phyloP scores from a whole-genome alignment of 2,797 vertebrate species.

The Enteromius unitaeniatus region DNA sequence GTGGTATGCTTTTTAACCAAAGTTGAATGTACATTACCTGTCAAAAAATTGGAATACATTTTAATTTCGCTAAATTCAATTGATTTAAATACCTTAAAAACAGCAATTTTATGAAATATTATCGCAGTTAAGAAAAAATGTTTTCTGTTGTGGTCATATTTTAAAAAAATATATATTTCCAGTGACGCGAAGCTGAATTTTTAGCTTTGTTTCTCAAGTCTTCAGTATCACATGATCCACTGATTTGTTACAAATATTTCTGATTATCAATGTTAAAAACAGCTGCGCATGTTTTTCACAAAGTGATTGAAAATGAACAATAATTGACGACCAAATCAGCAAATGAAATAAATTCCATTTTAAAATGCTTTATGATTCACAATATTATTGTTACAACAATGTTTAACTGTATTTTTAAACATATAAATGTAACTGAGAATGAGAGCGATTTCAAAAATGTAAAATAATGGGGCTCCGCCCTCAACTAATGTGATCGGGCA shows the following conservation, averaged over 20 bases:
- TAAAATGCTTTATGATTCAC: not conserved
- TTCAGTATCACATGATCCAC: too few species aligned
- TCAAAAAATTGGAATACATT: not conserved
- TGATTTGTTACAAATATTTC: not conserved
- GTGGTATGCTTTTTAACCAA: not conserved
- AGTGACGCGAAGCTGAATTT: too few species aligned
- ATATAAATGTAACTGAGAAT: not conserved
- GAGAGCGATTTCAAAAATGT: too few species aligned
- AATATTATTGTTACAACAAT: too few species aligned
- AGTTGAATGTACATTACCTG: not conserved
- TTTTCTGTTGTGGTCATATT: too few species aligned
- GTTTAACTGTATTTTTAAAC: not conserved
- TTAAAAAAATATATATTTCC: too few species aligned
- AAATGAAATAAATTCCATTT: not conserved
- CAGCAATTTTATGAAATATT: not conserved
- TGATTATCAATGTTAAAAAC: not conserved
- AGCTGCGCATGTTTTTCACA: not conserved
- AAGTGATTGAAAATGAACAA: not conserved
- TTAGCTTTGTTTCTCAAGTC: too few species aligned
- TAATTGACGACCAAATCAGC: not conserved
- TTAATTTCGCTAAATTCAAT: not conserved
- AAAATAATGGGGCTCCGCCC: not conserved
- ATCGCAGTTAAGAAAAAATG: not conserved
- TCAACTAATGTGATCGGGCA: not conserved
- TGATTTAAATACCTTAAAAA: not conserved